A percentile compares a stretch with the other conserved stretches of the same genome.
Conservation (phyloP, 2,888 invertebrate genomes). For the Volucella zonaria region DNA sequence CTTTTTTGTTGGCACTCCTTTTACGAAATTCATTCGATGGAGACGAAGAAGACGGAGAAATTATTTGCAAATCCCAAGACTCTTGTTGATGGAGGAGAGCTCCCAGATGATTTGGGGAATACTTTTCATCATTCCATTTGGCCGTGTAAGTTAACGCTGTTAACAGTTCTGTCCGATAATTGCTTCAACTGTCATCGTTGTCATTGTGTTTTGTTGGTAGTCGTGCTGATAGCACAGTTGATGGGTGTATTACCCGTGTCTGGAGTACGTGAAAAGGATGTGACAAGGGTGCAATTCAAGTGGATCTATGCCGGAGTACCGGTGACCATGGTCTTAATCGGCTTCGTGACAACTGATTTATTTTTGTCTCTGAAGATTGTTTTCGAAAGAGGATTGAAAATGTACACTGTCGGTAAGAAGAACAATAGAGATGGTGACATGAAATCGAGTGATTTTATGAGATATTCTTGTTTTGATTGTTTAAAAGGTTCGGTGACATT, state of each 20-base stretch:
- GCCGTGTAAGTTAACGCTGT: conserved; percentile 79
- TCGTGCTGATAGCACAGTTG: conserved; percentile 83
- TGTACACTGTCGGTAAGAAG: conserved; percentile 78
- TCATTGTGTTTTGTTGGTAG: conserved; percentile 73
- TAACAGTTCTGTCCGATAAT: conserved; percentile 16
- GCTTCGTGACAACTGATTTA: conserved; percentile 76
- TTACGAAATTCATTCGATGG: conserved; percentile 8
- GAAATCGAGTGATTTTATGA: background rate
- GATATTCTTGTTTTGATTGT: conserved; percentile 31
- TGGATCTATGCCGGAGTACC: conserved; percentile 77
- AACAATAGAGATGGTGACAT: background rate
- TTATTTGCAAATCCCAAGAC: background rate
- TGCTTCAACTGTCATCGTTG: conserved; percentile 22
- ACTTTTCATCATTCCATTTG: conserved; percentile 83
- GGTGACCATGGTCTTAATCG: conserved; percentile 75
- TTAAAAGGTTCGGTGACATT: conserved; percentile 79
- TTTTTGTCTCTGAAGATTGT: conserved; percentile 76
- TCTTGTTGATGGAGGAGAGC: background rate
- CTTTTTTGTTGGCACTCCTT: background rate
- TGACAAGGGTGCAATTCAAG: conserved; percentile 77
- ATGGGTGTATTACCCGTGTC: conserved; percentile 84
- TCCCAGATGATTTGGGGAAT: conserved; percentile 74
- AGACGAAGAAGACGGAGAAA: conserved; percentile 21
- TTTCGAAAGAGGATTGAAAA: conserved; percentile 77
- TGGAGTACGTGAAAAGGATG: conserved; percentile 82